These are phyloP conservation scores for Standfussiana lucernea DNA, from an alignment of 2,888 invertebrate genomes.

Conservation along the genomic window DNA sequence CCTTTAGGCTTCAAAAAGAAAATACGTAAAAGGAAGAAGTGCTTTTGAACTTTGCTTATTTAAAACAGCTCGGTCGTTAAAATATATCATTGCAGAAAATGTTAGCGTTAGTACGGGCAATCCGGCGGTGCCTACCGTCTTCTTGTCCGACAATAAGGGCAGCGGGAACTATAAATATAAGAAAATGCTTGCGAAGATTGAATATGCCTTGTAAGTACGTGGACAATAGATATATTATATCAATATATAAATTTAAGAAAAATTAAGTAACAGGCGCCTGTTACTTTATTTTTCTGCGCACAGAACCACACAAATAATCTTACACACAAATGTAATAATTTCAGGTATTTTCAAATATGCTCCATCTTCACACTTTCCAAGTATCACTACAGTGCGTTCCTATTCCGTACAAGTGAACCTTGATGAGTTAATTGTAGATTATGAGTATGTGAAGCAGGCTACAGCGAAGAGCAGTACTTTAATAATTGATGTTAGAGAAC, in stretches of 20 bases:
- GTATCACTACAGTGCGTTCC: conserved; percentile 56
- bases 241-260: neutral
- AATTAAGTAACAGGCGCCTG: neutral
- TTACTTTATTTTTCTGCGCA: too few species aligned
- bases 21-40: neutral
- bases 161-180: conserved; percentile 49
- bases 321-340: neutral
- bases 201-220: conserved; percentile 47
- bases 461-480: conserved; percentile 77
- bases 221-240: neutral
- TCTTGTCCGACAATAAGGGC: conserved; percentile 46
- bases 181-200: conserved; percentile 33
- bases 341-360: conserved; percentile 48
- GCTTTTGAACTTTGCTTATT: neutral
- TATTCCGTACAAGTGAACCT: conserved; percentile 73
- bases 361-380: conserved; percentile 45
- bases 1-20: neutral
- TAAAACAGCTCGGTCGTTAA: neutral
- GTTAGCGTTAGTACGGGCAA: conserved; percentile 51
- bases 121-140: conserved; percentile 53
- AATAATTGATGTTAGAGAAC: conserved; percentile 95
- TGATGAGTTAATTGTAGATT: conserved; percentile 81
- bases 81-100: conserved; percentile 34
- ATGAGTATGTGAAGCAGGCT: conserved; percentile 85
- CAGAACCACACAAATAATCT: neutral